A percentile compares a stretch with the other conserved stretches of the same genome.
phyloP scores from a whole-genome alignment of 2,113 vertebrate genomes.

The Grantiella picta region DNA sequence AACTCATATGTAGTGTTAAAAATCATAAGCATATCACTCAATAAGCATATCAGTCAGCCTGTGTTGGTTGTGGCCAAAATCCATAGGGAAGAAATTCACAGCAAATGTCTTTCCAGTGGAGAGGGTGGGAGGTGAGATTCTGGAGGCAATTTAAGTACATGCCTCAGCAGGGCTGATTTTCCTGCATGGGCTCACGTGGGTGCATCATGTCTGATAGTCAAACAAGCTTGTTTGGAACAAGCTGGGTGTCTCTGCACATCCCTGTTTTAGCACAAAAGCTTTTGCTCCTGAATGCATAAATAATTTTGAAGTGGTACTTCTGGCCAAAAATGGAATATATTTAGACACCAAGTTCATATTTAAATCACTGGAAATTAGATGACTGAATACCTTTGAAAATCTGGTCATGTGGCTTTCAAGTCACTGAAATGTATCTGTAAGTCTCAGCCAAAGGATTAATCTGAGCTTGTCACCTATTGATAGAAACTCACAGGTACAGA shows the following conservation, averaged over 20 bases:
- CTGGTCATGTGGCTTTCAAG: not conserved
- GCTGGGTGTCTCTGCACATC: not conserved
- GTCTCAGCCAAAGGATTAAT: not conserved
- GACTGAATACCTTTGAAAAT: not conserved
- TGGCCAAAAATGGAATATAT: not conserved
- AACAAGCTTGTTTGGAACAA: not conserved
- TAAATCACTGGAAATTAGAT: not conserved
- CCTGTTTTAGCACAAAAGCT: not conserved
- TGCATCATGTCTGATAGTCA: not conserved
- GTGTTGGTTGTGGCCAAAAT: not conserved
- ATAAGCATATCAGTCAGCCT: not conserved
- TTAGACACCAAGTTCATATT: not conserved
- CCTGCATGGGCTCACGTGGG: fast-evolving
- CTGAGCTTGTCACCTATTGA: not conserved
- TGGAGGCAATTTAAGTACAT: not conserved
- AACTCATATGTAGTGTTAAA: not conserved
- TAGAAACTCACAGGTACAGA: not conserved
- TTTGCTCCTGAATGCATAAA: not conserved
- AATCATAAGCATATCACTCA: not conserved
- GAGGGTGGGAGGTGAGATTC: not conserved
- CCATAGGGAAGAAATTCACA: not conserved
- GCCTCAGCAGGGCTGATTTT: not conserved
- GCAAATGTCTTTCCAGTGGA: not conserved
- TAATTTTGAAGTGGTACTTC: not conserved
- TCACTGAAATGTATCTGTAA: not conserved